A percentile compares a stretch with the other conserved stretches of the same genome.
Conservation (phyloP, 2,888 invertebrate genomes). For the Diadromus collaris region DNA sequence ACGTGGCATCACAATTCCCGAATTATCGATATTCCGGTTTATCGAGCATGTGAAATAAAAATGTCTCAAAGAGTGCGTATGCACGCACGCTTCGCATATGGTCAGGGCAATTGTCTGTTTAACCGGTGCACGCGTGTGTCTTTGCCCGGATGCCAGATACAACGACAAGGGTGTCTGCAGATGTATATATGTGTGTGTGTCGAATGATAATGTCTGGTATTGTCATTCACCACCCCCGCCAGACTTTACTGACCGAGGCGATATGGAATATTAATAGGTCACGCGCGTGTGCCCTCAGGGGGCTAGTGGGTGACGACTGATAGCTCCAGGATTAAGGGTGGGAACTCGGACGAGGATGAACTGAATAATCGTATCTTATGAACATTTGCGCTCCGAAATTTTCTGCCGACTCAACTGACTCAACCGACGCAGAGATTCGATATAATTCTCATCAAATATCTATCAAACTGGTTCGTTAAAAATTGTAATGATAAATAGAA, state of each 20-base stretch:
- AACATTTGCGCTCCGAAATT: background rate
- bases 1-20: background rate
- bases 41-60: slow-evolving; percentile 1
- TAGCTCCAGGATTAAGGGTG: slow-evolving; percentile 36
- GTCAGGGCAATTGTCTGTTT: slow-evolving; percentile 27
- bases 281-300: slow-evolving; percentile 51
- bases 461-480: no score
- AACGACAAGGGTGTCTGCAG: slow-evolving; percentile 1
- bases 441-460: no score
- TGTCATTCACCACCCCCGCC: slow-evolving; percentile 50
- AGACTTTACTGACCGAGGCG: slow-evolving; percentile 34
- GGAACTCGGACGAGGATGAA: slow-evolving; percentile 12
- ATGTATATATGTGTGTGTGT: background rate
- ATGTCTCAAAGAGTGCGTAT: slow-evolving; percentile 1
- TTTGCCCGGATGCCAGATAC: slow-evolving; percentile 26
- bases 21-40: background rate
- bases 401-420: background rate
- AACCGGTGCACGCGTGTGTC: slow-evolving; percentile 27
- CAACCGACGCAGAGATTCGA: no score
- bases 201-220: slow-evolving; percentile 23
- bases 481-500: no score
- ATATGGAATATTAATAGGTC: slow-evolving; percentile 63
- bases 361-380: background rate
- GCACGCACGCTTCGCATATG: slow-evolving; percentile 30
- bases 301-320: slow-evolving; percentile 13